phyloP scores from a whole-genome alignment of 2,888 invertebrate species.

The Ptilodon capucinus region DNA sequence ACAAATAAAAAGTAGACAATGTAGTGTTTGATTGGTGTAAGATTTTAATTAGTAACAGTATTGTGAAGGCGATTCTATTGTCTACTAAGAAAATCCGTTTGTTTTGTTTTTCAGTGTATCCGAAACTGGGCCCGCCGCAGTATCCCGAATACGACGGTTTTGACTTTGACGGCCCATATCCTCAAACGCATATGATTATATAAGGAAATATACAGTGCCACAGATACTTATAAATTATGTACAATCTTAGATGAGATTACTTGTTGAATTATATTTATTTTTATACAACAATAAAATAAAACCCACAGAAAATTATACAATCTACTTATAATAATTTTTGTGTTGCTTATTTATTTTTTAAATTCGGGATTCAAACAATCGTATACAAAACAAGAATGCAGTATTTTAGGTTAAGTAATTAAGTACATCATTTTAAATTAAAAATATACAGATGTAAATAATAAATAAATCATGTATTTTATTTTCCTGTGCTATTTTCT shows the following conservation, averaged over 20 bases:
- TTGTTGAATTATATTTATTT: too few species aligned
- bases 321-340: too few species aligned
- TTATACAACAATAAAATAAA: too few species aligned
- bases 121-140: slow-evolving; percentile 50
- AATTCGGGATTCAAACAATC: too few species aligned
- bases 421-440: neutral
- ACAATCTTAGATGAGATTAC: too few species aligned
- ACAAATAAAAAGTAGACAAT: slow-evolving; percentile 18
- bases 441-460: too few species aligned
- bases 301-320: too few species aligned
- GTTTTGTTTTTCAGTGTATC: slow-evolving; percentile 57
- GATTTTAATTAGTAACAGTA: slow-evolving; percentile 35
- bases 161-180: slow-evolving; percentile 53
- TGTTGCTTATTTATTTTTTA: too few species aligned
- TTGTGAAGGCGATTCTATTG: slow-evolving; percentile 34
- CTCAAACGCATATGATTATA: slow-evolving; percentile 30
- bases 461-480: too few species aligned
- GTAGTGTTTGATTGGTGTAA: slow-evolving; percentile 45
- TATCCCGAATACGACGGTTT: slow-evolving; percentile 65
- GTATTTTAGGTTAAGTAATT: neutral
- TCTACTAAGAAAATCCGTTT: slow-evolving; percentile 3
- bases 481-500: too few species aligned
- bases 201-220: slow-evolving; percentile 6
- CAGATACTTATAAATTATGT: too few species aligned
- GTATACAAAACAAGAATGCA: neutral